Evolutionary conservation across 1,140 invertebrate genomes (phyloP), one percentile per base, ranked within the genome.

Genomic region (Planococcus citri): DNA sequence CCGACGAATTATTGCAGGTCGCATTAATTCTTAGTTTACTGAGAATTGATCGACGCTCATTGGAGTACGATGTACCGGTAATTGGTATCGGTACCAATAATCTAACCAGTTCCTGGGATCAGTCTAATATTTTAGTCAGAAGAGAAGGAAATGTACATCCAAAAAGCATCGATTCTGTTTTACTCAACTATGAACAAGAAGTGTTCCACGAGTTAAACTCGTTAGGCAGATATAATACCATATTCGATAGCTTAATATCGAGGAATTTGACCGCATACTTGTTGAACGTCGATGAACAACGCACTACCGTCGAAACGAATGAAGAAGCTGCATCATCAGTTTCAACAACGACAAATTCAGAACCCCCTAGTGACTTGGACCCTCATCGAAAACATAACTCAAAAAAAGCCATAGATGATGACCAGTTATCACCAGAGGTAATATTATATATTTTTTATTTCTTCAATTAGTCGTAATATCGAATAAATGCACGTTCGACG

Each of bases 141-240:
- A 77, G 83, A 33, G 83, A 85, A 33, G 79, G 83, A 9, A 86
- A 80, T 73, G 80, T 87, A 0, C 87, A 90, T 74, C 87, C 87
- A 0, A 92, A 91, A 75, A 88, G 84, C 72, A 75, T 88, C 17
- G 88, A 90, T 73, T 85, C 86, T n/a, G 81, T 87, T 57, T 77
- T 89, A 61, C 76, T 88, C 0, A 86, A 87, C 74, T 87, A 88
- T 75, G 85, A 89, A 76, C 81, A 86, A 75, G 82, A 87, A 73
- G 76, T 90, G n/a, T 89, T 89, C 75, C 86, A 87, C 71, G 88
- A 90, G 73, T 78, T 90, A n/a, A 87, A 88, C 74, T 85, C 85
- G 4, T 76, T 87, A n/a, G 85, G 85, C 14, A 74, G 82, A 64
- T 84, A 82, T 71, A 81, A 81, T 74, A 75, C 78, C 77, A 75